phyloP scores from a whole-genome alignment of 2,888 invertebrate species.

The Xanthorhoe designata region DNA sequence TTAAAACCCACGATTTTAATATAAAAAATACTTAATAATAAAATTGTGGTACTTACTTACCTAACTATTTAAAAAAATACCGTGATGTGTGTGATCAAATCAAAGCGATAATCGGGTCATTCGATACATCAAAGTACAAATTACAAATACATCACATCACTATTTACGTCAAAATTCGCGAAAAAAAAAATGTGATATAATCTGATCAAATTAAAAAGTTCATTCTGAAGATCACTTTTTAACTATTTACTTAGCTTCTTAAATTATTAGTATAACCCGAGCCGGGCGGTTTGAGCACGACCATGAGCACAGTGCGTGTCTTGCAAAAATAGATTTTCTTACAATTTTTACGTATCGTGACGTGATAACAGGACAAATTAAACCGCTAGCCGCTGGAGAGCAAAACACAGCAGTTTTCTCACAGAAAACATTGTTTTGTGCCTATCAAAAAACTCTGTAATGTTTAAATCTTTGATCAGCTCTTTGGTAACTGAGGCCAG shows the following conservation, averaged over 20 bases:
- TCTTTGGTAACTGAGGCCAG: slow-evolving; percentile 87
- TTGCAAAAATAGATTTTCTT: slow-evolving; percentile 81
- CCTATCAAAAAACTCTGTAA: slow-evolving; percentile 79
- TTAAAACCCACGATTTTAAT: no score
- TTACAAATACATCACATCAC: neutral
- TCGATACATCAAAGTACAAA: neutral
- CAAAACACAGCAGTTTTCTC: slow-evolving; percentile 62
- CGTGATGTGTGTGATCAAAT: no score
- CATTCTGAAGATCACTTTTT: neutral
- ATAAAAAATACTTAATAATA: no score
- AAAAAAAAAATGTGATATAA: slow-evolving; percentile 43
- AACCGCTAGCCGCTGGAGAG: slow-evolving; percentile 59
- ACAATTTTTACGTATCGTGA: slow-evolving; percentile 73
- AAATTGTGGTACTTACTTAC: no score
- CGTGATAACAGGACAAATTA: slow-evolving; percentile 74
- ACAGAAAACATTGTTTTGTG: slow-evolving; percentile 62
- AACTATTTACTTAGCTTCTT: slow-evolving; percentile 46
- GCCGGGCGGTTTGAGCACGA: slow-evolving; percentile 66
- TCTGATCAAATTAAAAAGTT: slow-evolving; percentile 50
- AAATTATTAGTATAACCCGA: slow-evolving; percentile 51
- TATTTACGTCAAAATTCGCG: slow-evolving; percentile 21
- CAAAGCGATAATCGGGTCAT: neutral
- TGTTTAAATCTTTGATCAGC: slow-evolving; percentile 87
- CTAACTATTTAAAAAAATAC: neutral
- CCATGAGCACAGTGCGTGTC: slow-evolving; percentile 78